A percentile compares a stretch with the other conserved stretches of the same genome.
phyloP scores from a whole-genome alignment of 2,888 invertebrate genomes.

The Vandiemenella viatica region DNA sequence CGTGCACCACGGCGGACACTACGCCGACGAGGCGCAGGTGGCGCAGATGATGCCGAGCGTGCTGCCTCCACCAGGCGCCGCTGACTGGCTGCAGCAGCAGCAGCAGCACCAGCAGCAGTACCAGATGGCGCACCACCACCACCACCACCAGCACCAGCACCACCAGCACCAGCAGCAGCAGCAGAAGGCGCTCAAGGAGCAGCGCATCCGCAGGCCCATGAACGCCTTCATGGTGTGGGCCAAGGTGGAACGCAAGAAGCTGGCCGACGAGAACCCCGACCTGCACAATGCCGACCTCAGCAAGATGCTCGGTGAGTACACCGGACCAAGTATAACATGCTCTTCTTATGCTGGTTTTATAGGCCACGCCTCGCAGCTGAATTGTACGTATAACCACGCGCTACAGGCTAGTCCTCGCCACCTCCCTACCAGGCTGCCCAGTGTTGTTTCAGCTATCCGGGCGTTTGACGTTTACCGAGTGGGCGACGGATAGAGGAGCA shows the following conservation, averaged over 20 bases:
- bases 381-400: no score
- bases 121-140: no score
- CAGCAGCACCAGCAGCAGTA: no score
- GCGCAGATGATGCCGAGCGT: conserved; percentile 19
- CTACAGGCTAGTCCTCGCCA: no score
- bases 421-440: no score
- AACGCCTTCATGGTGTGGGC: conserved; percentile 99
- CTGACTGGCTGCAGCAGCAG: conserved; percentile 16
- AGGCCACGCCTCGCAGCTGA: no score
- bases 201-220: conserved; percentile 89
- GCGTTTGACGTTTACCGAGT: no score
- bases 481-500: no score
- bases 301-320: conserved; percentile 90
- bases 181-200: conserved; percentile 48
- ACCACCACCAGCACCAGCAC: no score
- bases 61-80: conserved; percentile 14
- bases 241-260: conserved; percentile 86
- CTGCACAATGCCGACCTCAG: conserved; percentile 95
- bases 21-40: conserved; percentile 15
- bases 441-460: no score
- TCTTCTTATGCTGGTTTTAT: no score
- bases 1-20: conserved; percentile 12
- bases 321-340: no score
- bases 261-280: conserved; percentile 96
- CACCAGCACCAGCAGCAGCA: conserved; percentile 25